A percentile compares a stretch with the other conserved stretches of the same genome.
These are phyloP conservation scores for Forficula auricularia DNA, from an alignment of 1,140 invertebrate species.

Conservation along the genomic window DNA sequence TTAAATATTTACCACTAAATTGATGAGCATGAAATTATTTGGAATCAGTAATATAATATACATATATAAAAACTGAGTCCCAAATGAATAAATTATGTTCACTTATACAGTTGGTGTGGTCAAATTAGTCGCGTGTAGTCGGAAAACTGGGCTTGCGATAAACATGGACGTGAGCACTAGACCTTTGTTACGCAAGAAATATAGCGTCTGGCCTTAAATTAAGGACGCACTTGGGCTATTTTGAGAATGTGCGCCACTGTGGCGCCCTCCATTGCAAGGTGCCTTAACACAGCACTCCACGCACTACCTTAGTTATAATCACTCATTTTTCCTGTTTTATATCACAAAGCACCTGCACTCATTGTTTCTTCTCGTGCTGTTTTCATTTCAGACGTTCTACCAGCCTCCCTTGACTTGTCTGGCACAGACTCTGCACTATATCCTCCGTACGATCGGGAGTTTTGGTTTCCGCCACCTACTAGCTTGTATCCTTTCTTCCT, in stretches of 20 bases:
- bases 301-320: slow-evolving; percentile 12
- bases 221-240: too few relatives aligned
- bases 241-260: not conserved
- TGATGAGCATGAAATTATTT: too few relatives aligned
- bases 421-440: slow-evolving; percentile 36
- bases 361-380: slow-evolving; percentile 24
- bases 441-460: slow-evolving; percentile 31
- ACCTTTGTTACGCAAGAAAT: not conserved
- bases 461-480: slow-evolving; percentile 31
- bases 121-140: too few relatives aligned
- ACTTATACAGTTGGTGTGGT: too few relatives aligned
- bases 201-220: too few relatives aligned
- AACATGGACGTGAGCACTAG: slow-evolving; percentile 5
- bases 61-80: too few relatives aligned
- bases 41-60: too few relatives aligned
- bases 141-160: slow-evolving; percentile 2
- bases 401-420: slow-evolving; percentile 32
- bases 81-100: too few relatives aligned
- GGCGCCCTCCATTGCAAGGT: not conserved
- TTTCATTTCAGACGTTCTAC: slow-evolving; percentile 35
- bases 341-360: slow-evolving; percentile 11
- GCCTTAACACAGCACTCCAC: slow-evolving; percentile 14
- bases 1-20: too few relatives aligned
- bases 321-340: slow-evolving; percentile 1
- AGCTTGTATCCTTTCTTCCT: slow-evolving; percentile 38